Conservation (phyloP, 2,113 vertebrate species). For the Petrocephalus zakoni region DNA sequence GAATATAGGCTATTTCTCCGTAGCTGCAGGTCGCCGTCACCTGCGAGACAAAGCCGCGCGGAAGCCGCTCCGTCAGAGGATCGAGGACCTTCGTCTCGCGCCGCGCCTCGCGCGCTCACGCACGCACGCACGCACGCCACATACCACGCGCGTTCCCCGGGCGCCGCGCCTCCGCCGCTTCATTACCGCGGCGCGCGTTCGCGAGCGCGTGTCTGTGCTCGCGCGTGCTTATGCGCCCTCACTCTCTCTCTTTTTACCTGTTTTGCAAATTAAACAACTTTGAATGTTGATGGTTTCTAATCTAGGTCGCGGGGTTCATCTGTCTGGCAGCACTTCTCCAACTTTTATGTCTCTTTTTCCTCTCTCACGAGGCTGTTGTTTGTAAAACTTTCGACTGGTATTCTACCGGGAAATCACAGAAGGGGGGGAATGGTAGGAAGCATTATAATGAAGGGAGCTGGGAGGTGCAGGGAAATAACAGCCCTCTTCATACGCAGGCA, state of each 20-base stretch:
- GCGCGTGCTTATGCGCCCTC: background rate
- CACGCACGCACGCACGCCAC: constrained; percentile 10
- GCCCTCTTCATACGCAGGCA: constrained; percentile 34
- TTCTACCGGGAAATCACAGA: constrained; percentile 40
- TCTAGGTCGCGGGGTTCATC: constrained; percentile 42
- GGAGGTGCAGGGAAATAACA: constrained; percentile 39
- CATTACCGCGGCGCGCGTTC: constrained; percentile 32
- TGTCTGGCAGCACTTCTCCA: constrained; percentile 34
- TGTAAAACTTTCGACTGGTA: constrained; percentile 38
- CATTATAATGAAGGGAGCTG: constrained; percentile 35
- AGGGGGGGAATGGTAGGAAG: constrained; percentile 30
- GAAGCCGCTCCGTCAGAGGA: constrained; percentile 25
- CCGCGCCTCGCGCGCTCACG: background rate
- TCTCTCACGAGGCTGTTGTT: constrained; percentile 33
- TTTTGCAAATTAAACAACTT: constrained; percentile 35
- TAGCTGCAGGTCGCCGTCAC: constrained; percentile 32
- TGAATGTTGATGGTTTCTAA: constrained; percentile 42
- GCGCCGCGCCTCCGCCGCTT: constrained; percentile 30
- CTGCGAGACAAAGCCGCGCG: constrained; percentile 27
- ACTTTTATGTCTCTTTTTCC: constrained; percentile 31
- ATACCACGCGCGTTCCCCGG: no score
- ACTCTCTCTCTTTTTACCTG: constrained; percentile 19
- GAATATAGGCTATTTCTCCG: constrained; percentile 25
- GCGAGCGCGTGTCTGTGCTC: constrained; percentile 2
- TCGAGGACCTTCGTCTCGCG: constrained; percentile 23